Evolutionary conservation across 2,888 invertebrate genomes (phyloP).

Genomic region (Lomographa bimaculata): DNA sequence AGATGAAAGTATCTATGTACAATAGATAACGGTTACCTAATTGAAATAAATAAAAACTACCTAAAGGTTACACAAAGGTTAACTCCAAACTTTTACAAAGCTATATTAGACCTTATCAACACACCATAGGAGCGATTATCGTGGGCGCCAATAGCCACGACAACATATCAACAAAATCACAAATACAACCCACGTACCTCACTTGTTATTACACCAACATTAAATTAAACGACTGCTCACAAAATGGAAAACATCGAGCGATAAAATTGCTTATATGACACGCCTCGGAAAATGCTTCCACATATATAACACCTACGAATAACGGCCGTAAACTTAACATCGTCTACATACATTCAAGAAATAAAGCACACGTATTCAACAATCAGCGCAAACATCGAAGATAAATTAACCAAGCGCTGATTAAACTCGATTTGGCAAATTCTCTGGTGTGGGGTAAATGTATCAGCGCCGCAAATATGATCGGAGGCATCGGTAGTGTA

Average conservation of each 20-base stretch:
- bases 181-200: conserved; percentile 6
- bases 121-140: conserved; percentile 32
- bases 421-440: conserved; percentile 28
- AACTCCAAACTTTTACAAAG: conserved; percentile 19
- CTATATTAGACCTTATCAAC: conserved; percentile 28
- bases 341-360: too few species aligned
- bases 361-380: too few species aligned
- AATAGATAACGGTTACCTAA: too few species aligned
- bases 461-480: too few species aligned
- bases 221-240: conserved; percentile 1
- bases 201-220: conserved; percentile 17
- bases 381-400: too few species aligned
- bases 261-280: conserved; percentile 7
- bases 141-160: conserved; percentile 31
- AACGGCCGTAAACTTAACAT: conserved; percentile 9
- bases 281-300: conserved; percentile 6
- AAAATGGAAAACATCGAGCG: conserved; percentile 4
- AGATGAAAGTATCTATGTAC: too few species aligned
- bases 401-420: conserved; percentile 32
- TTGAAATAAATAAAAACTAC: background rate
- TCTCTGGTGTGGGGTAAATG: too few species aligned
- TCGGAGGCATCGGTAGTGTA: conserved; percentile 36
- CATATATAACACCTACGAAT: conserved; percentile 8
- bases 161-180: conserved; percentile 29
- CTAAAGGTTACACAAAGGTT: conserved; percentile 11